Conservation (phyloP, 2,797 vertebrate genomes). For the Mormyrops boulengeri region DNA sequence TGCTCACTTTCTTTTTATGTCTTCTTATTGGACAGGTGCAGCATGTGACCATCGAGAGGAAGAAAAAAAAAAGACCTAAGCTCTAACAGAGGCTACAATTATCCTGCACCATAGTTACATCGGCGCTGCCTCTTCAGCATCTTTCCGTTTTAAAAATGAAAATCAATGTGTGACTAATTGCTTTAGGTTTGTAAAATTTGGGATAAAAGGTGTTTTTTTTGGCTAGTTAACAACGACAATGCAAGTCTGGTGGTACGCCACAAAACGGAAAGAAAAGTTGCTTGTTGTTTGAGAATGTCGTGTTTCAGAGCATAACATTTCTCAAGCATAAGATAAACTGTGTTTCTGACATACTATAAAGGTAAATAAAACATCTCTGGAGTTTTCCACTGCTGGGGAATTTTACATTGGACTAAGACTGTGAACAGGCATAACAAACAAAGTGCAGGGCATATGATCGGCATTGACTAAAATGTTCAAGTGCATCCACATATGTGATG, state of each 20-base stretch:
- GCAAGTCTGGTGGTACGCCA: background rate
- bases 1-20: background rate
- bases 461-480: background rate
- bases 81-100: background rate
- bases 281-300: background rate
- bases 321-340: constrained; percentile 13
- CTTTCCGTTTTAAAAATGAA: background rate
- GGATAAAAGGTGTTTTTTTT: background rate
- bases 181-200: background rate
- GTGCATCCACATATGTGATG: background rate
- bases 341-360: background rate
- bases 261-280: background rate
- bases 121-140: background rate
- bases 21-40: background rate
- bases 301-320: background rate
- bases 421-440: background rate
- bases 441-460: background rate
- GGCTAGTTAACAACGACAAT: background rate
- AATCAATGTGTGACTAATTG: background rate
- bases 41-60: background rate
- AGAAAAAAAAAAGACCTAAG: background rate
- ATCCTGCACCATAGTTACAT: background rate
- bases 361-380: constrained; percentile 3
- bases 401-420: background rate
- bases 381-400: constrained; percentile 1